Evolutionary conservation across 2,797 vertebrate species (phyloP).

Genomic region (Steatocranus sp.): DNA sequence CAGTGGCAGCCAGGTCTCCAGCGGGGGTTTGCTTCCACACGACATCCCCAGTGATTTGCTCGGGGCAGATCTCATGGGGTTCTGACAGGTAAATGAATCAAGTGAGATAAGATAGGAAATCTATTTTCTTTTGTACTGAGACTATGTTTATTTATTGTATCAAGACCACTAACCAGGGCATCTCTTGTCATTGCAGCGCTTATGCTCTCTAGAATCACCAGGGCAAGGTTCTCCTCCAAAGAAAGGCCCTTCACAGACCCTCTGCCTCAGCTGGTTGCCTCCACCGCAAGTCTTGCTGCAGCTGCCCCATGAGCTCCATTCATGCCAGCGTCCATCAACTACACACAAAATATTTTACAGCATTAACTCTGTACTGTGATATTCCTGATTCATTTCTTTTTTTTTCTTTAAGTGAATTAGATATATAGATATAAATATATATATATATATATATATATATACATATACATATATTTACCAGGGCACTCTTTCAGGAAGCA

Average conservation of each 20-base stretch:
- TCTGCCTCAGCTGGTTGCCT: slow-evolving; percentile 86
- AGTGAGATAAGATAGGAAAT: neutral
- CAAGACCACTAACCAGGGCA: slow-evolving; percentile 85
- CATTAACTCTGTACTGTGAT: neutral
- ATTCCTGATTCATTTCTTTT: neutral
- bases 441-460: neutral
- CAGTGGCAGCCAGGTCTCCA: slow-evolving; percentile 84
- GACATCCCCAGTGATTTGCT: slow-evolving; percentile 82
- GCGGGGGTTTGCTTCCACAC: slow-evolving; percentile 93
- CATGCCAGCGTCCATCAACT: slow-evolving; percentile 94
- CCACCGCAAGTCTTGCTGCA: slow-evolving; percentile 91
- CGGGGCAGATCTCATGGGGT: slow-evolving; percentile 92
- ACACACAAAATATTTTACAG: slow-evolving; percentile 2
- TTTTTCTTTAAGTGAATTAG: neutral
- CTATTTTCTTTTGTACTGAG: neutral
- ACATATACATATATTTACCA: slow-evolving; percentile 68
- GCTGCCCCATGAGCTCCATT: slow-evolving; percentile 88
- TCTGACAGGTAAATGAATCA: slow-evolving; percentile 67
- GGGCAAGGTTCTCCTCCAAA: slow-evolving; percentile 86
- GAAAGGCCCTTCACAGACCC: slow-evolving; percentile 88
- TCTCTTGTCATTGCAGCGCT: slow-evolving; percentile 85
- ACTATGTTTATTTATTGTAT: neutral
- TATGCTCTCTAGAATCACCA: slow-evolving; percentile 85
- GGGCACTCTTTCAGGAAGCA: slow-evolving; percentile 95
- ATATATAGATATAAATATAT: neutral